Evolutionary conservation across 2,888 invertebrate species (phyloP).

Genomic region (Teinopalpus imperialis): DNA sequence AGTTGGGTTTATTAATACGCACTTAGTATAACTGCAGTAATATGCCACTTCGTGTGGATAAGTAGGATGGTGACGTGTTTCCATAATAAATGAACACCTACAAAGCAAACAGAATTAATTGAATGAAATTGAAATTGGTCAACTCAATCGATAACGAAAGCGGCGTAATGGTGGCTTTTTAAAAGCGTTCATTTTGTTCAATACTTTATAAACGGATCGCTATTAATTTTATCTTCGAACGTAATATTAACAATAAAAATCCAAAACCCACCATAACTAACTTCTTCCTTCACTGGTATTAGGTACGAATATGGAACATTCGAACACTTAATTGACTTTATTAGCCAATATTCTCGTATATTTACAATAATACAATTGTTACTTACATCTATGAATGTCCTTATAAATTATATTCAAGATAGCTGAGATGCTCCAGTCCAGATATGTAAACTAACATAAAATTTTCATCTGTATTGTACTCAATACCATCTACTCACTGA

Average conservation of each 20-base stretch:
- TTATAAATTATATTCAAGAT: background rate
- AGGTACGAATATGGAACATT: conserved; percentile 2
- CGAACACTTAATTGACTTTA: background rate
- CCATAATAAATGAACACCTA: conserved; percentile 2
- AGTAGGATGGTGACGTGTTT: conserved; percentile 2
- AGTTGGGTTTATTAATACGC: conserved; percentile 4
- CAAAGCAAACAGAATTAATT: conserved; percentile 18
- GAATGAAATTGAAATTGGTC: conserved; percentile 12
- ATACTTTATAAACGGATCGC: background rate
- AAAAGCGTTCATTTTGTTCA: conserved; percentile 3
- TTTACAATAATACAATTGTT: conserved; percentile 10
- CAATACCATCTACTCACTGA: too few relatives aligned
- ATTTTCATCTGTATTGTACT: background rate
- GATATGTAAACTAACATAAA: background rate
- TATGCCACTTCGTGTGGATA: conserved; percentile 3
- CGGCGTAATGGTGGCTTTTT: conserved; percentile 6
- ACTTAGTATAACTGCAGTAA: background rate
- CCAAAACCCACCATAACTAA: conserved; percentile 4
- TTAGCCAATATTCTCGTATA: conserved; percentile 2
- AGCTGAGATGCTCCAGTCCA: background rate
- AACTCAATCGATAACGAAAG: conserved; percentile 3
- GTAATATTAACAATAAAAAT: background rate
- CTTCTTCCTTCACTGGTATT: conserved; percentile 4
- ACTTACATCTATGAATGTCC: conserved; percentile 4
- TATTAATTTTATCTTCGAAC: conserved; percentile 9